Evolutionary conservation across 30 jellyfish, hydroid and myxozoan species (phyloP).

Genomic region (Hydractinia symbiolongicarpus): DNA sequence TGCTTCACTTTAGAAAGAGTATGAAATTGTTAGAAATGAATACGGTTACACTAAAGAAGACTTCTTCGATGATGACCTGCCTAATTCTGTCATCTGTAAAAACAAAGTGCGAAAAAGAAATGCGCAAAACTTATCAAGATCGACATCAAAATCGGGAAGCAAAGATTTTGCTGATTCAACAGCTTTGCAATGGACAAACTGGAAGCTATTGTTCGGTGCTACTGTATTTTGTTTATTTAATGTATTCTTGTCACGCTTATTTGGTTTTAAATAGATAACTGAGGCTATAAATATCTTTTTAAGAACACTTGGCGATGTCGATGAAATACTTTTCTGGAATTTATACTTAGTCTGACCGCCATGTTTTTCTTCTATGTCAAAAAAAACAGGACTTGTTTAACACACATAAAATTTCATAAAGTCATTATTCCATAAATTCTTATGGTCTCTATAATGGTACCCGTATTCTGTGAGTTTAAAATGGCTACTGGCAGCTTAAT

Average conservation of each 20-base stretch:
- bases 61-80: not conserved
- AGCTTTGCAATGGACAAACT: constrained; percentile 6
- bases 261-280: not conserved
- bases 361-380: too few species aligned
- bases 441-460: too few species aligned
- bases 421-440: too few species aligned
- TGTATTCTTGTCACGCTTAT: not conserved
- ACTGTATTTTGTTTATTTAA: not conserved
- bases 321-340: too few species aligned
- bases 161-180: not conserved
- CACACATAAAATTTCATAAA: too few species aligned
- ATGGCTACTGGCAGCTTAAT: too few species aligned
- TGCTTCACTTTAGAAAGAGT: not conserved
- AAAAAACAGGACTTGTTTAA: too few species aligned
- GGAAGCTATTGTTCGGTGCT: not conserved
- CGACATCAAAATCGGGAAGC: not conserved
- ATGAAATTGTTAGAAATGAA: constrained; percentile 4
- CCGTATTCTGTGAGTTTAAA: too few species aligned
- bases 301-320: too few species aligned
- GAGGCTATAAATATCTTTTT: too few species aligned
- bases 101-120: not conserved
- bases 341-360: too few species aligned
- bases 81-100: not conserved
- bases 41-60: not conserved
- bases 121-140: too few species aligned